Conservation (phyloP, 2,797 vertebrate genomes). For the Rhadinocentrus ornatus region DNA sequence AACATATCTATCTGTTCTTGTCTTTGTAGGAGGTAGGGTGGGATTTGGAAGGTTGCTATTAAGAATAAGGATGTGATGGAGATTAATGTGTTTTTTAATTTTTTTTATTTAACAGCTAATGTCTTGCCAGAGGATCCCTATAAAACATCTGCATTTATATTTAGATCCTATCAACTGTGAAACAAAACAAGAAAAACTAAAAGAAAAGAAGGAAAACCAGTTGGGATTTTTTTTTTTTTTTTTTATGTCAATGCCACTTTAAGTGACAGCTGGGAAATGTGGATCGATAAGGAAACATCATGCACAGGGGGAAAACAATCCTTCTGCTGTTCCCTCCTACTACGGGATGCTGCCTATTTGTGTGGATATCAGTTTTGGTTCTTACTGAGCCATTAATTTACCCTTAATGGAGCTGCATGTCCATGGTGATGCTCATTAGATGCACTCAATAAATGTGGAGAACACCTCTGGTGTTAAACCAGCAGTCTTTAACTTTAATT, state of each 20-base stretch:
- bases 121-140: not conserved
- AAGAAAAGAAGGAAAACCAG: not conserved
- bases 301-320: constrained; percentile 3
- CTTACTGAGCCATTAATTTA: constrained; percentile 14
- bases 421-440: not conserved
- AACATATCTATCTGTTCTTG: not conserved
- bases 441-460: not conserved
- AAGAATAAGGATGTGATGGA: not conserved
- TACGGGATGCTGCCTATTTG: constrained; percentile 20
- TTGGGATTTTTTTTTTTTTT: not conserved
- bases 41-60: not conserved
- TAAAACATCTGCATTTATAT: not conserved
- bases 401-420: constrained; percentile 9
- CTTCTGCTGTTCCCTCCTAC: not conserved
- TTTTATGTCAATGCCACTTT: not conserved
- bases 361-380: constrained; percentile 24
- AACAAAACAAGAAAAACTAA: not conserved
- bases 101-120: not conserved
- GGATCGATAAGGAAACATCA: constrained; percentile 26
- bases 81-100: not conserved
- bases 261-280: constrained; percentile 3
- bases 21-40: not conserved
- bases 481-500: not conserved
- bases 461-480: not conserved
- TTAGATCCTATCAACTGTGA: not conserved